Conservation (phyloP, 2,113 vertebrate genomes). For the Alexandromys fortis region DNA sequence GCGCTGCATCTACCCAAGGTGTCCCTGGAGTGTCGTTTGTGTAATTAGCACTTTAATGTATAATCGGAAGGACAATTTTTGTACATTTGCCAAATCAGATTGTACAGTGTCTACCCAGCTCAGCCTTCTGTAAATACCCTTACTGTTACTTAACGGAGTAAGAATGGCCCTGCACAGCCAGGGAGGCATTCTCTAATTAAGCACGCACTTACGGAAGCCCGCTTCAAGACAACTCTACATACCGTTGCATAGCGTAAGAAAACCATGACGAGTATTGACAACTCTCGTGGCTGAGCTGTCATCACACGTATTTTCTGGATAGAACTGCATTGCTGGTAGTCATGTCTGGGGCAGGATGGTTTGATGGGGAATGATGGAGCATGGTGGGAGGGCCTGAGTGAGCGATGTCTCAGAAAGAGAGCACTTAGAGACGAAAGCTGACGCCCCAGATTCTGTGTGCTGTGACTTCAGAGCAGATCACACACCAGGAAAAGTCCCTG, state of each 20-base stretch:
- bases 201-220: background rate
- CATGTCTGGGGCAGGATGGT: background rate
- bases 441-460: background rate
- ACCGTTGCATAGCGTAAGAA: background rate
- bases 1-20: constrained; percentile 44
- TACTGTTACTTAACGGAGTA: background rate
- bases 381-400: background rate
- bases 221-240: background rate
- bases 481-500: background rate
- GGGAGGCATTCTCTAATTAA: background rate
- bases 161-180: background rate
- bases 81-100: constrained; percentile 58
- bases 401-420: background rate
- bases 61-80: constrained; percentile 51
- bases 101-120: constrained; percentile 17
- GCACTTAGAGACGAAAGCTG: background rate
- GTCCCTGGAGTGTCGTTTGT: constrained; percentile 71
- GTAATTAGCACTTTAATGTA: constrained; percentile 65
- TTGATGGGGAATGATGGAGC: background rate
- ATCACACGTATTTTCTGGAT: background rate
- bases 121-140: constrained; percentile 34
- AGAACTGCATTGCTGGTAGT: background rate
- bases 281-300: constrained; percentile 7
- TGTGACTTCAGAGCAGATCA: background rate
- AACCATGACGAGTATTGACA: background rate